A percentile compares a stretch with the other conserved stretches of the same genome.
phyloP scores from a whole-genome alignment of 2,797 vertebrate species.

The Tiaroga cobitis region DNA sequence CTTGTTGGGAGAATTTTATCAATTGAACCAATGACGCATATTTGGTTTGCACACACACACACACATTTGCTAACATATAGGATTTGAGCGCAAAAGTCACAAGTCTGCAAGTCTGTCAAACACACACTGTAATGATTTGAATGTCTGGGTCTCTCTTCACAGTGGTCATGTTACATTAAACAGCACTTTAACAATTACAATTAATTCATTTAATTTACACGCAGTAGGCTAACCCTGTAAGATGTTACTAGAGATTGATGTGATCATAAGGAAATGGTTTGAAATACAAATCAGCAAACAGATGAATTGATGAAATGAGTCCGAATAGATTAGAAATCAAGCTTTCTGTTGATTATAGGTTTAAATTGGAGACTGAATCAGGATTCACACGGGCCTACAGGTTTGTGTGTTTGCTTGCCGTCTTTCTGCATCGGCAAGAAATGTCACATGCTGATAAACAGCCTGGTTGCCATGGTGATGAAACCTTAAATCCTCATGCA shows the following conservation, averaged over 20 bases:
- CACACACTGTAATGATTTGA: background rate
- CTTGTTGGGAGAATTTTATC: slow-evolving; percentile 11
- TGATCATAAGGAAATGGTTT: background rate
- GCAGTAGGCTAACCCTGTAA: background rate
- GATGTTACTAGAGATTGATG: background rate
- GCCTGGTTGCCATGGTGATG: slow-evolving; percentile 39
- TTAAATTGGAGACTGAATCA: background rate
- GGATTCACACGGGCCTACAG: background rate
- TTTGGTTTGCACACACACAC: background rate
- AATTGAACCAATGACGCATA: slow-evolving; percentile 6
- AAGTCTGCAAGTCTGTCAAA: background rate
- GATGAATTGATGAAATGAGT: background rate
- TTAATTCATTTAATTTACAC: no score
- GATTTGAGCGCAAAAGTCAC: background rate
- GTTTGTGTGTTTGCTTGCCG: background rate
- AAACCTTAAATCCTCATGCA: slow-evolving; percentile 15
- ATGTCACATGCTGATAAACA: slow-evolving; percentile 39
- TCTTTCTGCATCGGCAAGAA: background rate
- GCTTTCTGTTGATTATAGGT: background rate
- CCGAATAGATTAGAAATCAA: background rate
- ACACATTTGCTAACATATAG: background rate
- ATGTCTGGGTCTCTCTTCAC: background rate
- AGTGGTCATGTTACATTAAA: background rate
- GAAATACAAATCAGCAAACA: background rate
- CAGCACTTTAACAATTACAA: background rate